A percentile compares a stretch with the other conserved stretches of the same genome.
Evolutionary conservation across 1,140 invertebrate species (phyloP).

Genomic region (Polypedilum pembai): DNA sequence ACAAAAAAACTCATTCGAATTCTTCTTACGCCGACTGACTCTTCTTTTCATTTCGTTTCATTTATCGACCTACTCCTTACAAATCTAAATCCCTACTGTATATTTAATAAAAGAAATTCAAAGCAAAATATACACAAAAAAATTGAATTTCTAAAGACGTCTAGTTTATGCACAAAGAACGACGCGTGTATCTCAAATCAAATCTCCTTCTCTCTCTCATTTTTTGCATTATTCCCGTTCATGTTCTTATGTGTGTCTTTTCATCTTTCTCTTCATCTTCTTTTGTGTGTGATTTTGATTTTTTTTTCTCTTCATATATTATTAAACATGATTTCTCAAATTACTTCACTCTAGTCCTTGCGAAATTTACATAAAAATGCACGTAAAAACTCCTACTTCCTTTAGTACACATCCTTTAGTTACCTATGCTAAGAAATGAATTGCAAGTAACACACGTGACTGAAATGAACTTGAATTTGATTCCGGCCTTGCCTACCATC

Average conservation of each 20-base stretch:
- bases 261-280: background rate
- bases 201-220: background rate
- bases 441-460: background rate
- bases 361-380: background rate
- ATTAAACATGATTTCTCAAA: background rate
- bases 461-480: background rate
- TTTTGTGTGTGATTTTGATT: conserved; percentile 15
- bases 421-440: background rate
- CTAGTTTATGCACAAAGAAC: conserved; percentile 11
- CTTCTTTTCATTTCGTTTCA: background rate
- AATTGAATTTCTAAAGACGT: conserved; percentile 12
- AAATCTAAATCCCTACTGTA: no score
- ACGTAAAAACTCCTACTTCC: background rate
- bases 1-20: no score
- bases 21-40: background rate
- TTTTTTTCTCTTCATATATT: background rate
- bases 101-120: background rate
- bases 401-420: background rate
- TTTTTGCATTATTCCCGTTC: background rate
- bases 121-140: background rate
- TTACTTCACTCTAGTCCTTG: background rate
- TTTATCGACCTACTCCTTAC: background rate
- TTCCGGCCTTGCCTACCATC: background rate
- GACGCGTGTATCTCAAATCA: conserved; percentile 16
- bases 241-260: background rate